Evolutionary conservation across 53 echinoderm and acorn worm species (phyloP).

Genomic region (Luidia sarsii): DNA sequence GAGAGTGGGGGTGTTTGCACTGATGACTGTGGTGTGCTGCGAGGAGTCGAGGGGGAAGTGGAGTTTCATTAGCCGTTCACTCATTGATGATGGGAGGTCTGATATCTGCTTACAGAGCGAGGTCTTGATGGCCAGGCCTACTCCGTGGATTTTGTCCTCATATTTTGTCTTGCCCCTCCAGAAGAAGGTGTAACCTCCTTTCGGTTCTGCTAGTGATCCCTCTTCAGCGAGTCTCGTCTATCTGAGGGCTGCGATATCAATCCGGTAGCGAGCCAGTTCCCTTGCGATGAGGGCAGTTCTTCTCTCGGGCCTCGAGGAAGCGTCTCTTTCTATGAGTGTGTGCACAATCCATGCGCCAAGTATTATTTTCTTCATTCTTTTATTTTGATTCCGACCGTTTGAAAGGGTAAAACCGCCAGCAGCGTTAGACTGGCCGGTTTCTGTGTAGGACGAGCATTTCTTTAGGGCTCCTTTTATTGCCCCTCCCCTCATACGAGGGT

Average conservation of each 20-base stretch:
- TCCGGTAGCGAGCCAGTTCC: not conserved
- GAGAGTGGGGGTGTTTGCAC: constrained; percentile 42
- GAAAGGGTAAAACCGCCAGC: not conserved
- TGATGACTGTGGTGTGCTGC: constrained; percentile 17
- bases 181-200: constrained; percentile 26
- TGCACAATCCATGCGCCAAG: not conserved
- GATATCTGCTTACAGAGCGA: constrained; percentile 20
- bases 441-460: constrained; percentile 12
- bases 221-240: constrained; percentile 1
- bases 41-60: constrained; percentile 10
- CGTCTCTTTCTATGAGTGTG: not conserved
- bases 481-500: not conserved
- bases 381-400: not conserved
- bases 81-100: constrained; percentile 20
- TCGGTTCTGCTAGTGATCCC: not conserved
- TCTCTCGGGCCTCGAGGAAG: not conserved
- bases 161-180: not conserved
- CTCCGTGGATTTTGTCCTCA: constrained; percentile 7
- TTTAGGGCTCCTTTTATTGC: constrained; percentile 45
- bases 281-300: not conserved
- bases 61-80: constrained; percentile 42
- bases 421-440: not conserved
- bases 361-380: not conserved
- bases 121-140: constrained; percentile 35
- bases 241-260: constrained; percentile 8